A percentile compares a stretch with the other conserved stretches of the same genome.
Evolutionary conservation across 2,797 vertebrate species (phyloP).

Genomic region (Hippocampus kuda): DNA sequence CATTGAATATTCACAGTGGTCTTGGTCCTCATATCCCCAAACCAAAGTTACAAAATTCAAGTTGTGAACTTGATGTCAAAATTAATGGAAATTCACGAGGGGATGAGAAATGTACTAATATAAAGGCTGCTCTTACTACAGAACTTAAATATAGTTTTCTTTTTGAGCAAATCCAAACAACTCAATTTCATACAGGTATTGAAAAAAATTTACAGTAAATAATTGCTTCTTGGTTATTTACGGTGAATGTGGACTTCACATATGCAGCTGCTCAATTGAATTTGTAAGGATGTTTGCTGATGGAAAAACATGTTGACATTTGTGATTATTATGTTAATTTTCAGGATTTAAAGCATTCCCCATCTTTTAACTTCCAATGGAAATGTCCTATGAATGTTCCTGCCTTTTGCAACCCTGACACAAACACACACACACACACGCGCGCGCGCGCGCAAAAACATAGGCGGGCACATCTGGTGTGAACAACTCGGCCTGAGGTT

Average conservation of each 20-base stretch:
- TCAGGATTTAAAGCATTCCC: neutral
- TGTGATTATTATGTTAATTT: neutral
- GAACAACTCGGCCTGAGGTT: slow-evolving; percentile 10
- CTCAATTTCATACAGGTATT: neutral
- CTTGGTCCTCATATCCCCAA: neutral
- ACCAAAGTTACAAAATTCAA: neutral
- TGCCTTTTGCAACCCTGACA: neutral
- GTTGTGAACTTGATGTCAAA: neutral
- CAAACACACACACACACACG: neutral
- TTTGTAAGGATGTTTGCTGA: neutral
- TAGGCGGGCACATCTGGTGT: slow-evolving; percentile 37
- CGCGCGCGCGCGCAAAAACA: neutral
- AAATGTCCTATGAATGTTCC: no score
- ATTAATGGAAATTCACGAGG: no score
- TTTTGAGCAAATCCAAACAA: neutral
- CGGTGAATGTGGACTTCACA: neutral
- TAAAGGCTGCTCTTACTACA: neutral
- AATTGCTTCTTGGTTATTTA: neutral
- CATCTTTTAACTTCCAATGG: neutral
- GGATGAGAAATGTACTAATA: neutral
- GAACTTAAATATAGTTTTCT: neutral
- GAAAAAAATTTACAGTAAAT: no score
- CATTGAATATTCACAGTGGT: neutral
- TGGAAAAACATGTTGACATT: neutral
- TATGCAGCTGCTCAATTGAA: neutral